Conservation (phyloP, 2,797 vertebrate species). For the Paratrypauchen microcephalus region DNA sequence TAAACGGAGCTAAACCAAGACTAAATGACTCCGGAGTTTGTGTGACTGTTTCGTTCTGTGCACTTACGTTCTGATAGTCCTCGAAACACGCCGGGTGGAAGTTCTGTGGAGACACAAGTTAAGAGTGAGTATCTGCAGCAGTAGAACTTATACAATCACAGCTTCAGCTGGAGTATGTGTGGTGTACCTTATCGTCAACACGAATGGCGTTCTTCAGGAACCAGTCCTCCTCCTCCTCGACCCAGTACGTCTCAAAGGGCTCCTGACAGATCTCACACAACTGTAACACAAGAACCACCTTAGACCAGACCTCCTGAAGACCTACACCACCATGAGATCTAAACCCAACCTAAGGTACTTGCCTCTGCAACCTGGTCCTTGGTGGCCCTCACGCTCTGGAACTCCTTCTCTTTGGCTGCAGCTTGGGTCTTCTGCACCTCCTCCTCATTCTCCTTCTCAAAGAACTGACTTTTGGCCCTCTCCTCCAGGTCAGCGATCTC, state of each 20-base stretch:
- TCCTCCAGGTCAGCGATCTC: conserved; percentile 98
- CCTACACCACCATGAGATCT: too few relatives aligned
- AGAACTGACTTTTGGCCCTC: conserved; percentile 95
- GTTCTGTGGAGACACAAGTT: conserved; percentile 76
- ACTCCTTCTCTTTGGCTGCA: conserved; percentile 93
- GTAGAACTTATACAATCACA: too few relatives aligned
- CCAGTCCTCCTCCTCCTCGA: conserved; percentile 99
- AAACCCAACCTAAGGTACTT: conserved; percentile 10
- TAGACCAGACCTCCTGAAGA: neutral
- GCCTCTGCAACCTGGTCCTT: conserved; percentile 94
- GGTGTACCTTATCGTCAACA: conserved; percentile 89
- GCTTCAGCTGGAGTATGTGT: neutral
- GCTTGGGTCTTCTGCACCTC: conserved; percentile 96
- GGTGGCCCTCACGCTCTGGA: conserved; percentile 91
- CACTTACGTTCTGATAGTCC: conserved; percentile 96
- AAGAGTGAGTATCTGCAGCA: too few relatives aligned
- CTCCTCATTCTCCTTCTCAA: conserved; percentile 96
- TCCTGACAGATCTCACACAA: conserved; percentile 97
- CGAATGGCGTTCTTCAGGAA: conserved; percentile 94
- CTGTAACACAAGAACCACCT: conserved; percentile 62
- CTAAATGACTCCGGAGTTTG: too few relatives aligned
- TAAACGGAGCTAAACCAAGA: neutral
- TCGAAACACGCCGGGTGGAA: conserved; percentile 98
- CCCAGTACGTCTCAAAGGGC: conserved; percentile 98
- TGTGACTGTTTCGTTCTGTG: neutral